Evolutionary conservation across 2,113 vertebrate genomes (phyloP), one percentile per base, ranked within the genome.

Genomic region (Ibidorhyncha struthersii): DNA sequence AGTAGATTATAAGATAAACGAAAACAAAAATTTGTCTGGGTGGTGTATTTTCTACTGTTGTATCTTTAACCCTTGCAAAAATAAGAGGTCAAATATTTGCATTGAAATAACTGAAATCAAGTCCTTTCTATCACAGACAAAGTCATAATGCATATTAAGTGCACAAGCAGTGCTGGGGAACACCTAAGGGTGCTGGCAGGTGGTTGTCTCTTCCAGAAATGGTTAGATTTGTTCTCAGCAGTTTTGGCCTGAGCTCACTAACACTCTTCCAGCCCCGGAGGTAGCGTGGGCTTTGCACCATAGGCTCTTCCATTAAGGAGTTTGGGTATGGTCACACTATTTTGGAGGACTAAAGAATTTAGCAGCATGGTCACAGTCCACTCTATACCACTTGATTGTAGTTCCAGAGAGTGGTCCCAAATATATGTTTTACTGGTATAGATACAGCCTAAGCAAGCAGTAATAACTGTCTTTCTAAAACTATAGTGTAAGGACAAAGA

Each of bases 251-350:
- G 27, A 62, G 12, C 10, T 52, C 23, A 12, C 20, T 49, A 59
- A 47, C 8, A 38, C 2, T 8, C 6, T 58, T 4, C 12, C 19
- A 73, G 22, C 8, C n/a, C 41, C 56, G 13, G 9, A 56, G 21
- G 16, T 10, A 40, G 6, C 8, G 38, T 6, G 7, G 53, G 6
- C 41, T 63, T 26, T 32, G 61, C 34, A 53, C 22, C 0, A 0
- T 8, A 41, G 12, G 34, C 10, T 63, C 61, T 53, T 70, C 34
- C 9, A 14, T 41, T 65, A 52, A 40, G 12, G 26, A 58, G 4
- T 73, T 74, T 14, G 4, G 4, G 8, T 69, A 34, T 41, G 18
- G 9, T 53, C 38, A 59, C 19, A 12, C 11, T 59, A 3, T 36
- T 85, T 70, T 59, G 21, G 20, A 41, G 6, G 34, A 56, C 58